Base-by-base conservation (phyloP, 2,888 invertebrate species). In the Gastracanthus pulcherrimus region DNA sequence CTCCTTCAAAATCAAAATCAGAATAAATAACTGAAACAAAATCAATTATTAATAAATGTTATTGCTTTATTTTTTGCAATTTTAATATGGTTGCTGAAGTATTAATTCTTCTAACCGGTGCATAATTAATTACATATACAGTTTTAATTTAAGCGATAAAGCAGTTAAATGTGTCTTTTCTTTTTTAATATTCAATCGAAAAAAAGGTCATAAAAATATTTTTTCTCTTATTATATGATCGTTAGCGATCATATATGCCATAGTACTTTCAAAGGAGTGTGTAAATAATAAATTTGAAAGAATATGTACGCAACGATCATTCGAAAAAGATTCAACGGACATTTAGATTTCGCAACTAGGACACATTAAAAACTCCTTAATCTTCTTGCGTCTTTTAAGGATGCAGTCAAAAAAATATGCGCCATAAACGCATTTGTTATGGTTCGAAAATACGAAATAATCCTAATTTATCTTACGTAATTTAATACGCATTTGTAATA, bases 271-370 rank as follows among this genome's bases (percentile, higher is more conserved):
- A 36, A 34, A 26, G 13, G 7, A 38, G 34, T 74, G 45, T n/a
- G 45, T 41, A 74, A 74, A 64, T 48, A 48, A 64, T 64, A 31
- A 51, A 64, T 62, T 62, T 23, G 64, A 74, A 74, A 74, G 74
- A 3, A 0, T 16, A 41, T 13, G 29, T 23, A 19, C 16, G 19
- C 19, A 38, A n/a, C 16, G 45, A 45, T 67, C 45, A 19, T 29
- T 9, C 1, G 19, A 74, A 74, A 74, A 45, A 62, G 45, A 60
- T 74, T 74, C 19, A 23, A 19, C 45, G 31, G 26, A 34, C 64
- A 23, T 64, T 64, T 64, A 64, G 62, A 34, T 74, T 74, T 74
- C 74, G 74, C 36, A 74, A 74, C 74, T 62, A 16, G 74, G 64
- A 64, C 74, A 36, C 62, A 74, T 62, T 64, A 64, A 64, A n/a